phyloP scores from a whole-genome alignment of 2,888 invertebrate species.

The Prosopocoilus inquinatus region DNA sequence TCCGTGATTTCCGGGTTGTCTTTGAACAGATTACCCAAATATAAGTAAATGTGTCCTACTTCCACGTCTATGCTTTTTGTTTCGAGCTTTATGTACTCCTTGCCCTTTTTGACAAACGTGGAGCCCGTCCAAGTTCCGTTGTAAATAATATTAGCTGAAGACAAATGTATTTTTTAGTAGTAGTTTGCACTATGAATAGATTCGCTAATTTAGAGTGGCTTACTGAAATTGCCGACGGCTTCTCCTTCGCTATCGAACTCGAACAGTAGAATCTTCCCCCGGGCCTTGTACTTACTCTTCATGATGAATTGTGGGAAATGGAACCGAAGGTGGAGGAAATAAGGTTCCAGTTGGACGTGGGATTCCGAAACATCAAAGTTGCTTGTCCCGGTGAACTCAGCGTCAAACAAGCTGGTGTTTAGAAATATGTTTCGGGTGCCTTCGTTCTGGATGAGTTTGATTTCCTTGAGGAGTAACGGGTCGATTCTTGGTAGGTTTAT shows the following conservation, averaged over 20 bases:
- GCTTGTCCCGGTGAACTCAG: too few species aligned
- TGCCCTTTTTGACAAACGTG: neutral
- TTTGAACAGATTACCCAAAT: conserved; percentile 32
- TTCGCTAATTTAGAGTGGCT: too few species aligned
- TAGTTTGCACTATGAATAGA: neutral
- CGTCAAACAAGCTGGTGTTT: too few species aligned
- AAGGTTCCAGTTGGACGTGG: too few species aligned
- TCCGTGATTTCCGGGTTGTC: conserved; percentile 31
- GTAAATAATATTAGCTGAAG: conserved; percentile 2
- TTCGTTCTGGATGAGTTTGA: conserved; percentile 35
- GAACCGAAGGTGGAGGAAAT: too few species aligned
- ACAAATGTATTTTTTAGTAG: neutral
- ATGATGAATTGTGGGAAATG: conserved; percentile 12
- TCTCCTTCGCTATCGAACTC: conserved; percentile 13
- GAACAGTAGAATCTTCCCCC: conserved; percentile 14
- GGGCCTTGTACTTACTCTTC: conserved; percentile 10
- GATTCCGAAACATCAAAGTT: too few species aligned
- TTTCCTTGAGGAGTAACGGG: conserved; percentile 34
- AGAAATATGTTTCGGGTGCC: conserved; percentile 10
- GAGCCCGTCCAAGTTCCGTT: conserved; percentile 8
- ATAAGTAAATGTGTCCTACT: conserved; percentile 14
- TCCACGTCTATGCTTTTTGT: neutral
- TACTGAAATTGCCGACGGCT: conserved; percentile 12
- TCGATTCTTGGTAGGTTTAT: conserved; percentile 39
- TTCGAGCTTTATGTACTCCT: conserved; percentile 9